Evolutionary conservation across 2,797 vertebrate genomes (phyloP), one percentile per base, ranked within the genome.

Genomic region (Premnoplex brunnescens): DNA sequence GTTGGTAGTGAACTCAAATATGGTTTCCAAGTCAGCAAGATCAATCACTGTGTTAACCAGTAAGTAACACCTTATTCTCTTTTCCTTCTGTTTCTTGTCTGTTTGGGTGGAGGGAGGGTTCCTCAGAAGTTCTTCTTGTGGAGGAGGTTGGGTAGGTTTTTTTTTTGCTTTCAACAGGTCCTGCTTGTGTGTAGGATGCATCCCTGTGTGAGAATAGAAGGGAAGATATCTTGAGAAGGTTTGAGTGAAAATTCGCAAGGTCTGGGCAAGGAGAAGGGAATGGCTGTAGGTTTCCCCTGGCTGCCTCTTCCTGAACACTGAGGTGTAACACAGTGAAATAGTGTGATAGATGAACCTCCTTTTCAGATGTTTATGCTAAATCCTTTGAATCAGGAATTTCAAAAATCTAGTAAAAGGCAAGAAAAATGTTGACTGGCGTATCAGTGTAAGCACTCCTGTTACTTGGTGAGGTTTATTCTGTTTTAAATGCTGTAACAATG

Each of bases 1-100:
- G 16, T 97, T 99, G 94, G 97, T 98, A n/a, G 96, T 97, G 69
- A 98, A 97, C 69, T 98, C 98, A 49, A 98, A 97, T 67, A 93
- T 94, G 96, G 98, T 98, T 95, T 98, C 98, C 97, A 98, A 98
- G 94, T 98, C 99, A 12, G 59, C 97, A 22, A 97, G 97, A 96
- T 98, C 98, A 9, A 71, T 98, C 41, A 96, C 98, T 10, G 96
- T 99, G 69, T 97, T 99, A 97, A 99, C 99, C 77, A 99, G 99
- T 99, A 98, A 99, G 98, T 97, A 95, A 94, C n/a, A 80, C 8
- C 27, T 28, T 41, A 2, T 36, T 75, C 32, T 62, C 16, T 34
- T 49, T 59, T 44, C 4, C 10, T 87, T 67, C 59, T 63, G 15
- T 73, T 67, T 27, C 54, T 51, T 85, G 56, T 86, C 66, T 66